Evolutionary conservation across 2,113 vertebrate species (phyloP).

Genomic region (Harpagus bidentatus): DNA sequence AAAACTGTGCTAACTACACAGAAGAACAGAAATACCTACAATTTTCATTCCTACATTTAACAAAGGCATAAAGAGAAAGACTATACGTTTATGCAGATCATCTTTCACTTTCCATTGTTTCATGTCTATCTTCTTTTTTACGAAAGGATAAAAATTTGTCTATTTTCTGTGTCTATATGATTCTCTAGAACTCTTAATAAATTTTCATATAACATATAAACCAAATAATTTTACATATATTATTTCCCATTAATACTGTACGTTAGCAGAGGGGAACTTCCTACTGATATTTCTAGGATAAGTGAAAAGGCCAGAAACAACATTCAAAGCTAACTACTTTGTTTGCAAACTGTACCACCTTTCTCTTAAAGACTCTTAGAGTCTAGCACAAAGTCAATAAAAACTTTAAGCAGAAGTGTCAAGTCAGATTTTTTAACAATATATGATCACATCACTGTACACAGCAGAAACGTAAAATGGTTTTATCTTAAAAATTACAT

Average conservation of each 20-base stretch:
- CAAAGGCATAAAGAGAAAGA: background rate
- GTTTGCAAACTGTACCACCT: background rate
- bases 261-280: background rate
- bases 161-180: background rate
- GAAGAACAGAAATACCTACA: background rate
- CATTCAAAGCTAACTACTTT: background rate
- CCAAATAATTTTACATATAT: background rate
- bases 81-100: background rate
- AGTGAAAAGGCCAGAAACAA: background rate
- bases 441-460: too few species aligned
- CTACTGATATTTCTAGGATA: background rate
- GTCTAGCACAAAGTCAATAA: background rate
- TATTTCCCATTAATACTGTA: background rate
- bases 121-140: background rate
- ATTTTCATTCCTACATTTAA: background rate
- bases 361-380: background rate
- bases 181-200: background rate
- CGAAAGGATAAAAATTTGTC: background rate
- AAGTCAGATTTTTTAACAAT: background rate
- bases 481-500: background rate
- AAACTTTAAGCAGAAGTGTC: background rate
- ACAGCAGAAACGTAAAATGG: background rate
- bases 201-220: background rate
- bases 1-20: background rate
- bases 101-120: background rate